Evolutionary conservation across 1,140 invertebrate genomes (phyloP), one percentile per base, ranked within the genome.

Genomic region (Zophobas atratus): DNA sequence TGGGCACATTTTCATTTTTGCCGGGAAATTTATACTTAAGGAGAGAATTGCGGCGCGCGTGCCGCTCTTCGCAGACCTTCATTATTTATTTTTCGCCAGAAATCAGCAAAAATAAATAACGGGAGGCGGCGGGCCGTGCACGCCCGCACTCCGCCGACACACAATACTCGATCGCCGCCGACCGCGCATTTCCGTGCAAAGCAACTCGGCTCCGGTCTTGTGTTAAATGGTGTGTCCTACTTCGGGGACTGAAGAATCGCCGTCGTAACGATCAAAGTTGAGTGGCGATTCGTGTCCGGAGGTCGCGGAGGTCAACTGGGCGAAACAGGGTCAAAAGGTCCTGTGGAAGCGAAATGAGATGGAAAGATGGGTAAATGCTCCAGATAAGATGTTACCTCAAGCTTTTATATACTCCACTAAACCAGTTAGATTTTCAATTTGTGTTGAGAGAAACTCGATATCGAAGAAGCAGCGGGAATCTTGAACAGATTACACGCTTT

Each of bases 401-500:
- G 79, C 79, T 79, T 78, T 80, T 80, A 80, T 78, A 67, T 78
- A 80, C 73, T 80, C 73, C 36, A 74, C 77, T 80, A 80, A 80
- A 80, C 77, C 79, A 79, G 79, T 80, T 80, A 80, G 79, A 80
- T 79, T 80, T 80, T 79, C 79, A 80, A 80, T 80, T 80, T 80
- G 79, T 79, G 79, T 80, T 76, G 79, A 80, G 77, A 80, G 77
- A 71, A 76, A 79, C 70, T 80, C 55, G 79, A 80, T 79, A 79
- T 77, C 75, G 75, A 79, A 55, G 60, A 57, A 70, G 51, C 46
- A 71, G 43, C 70, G 56, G 77, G 53, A 75, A 70, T 75, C 60
- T 75, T 75, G 43, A 57, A 70, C 60, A 67, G 71, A 74, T 78
- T 75, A 78, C 56, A 78, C 51, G 72, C 72, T 75, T 75, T 75